phyloP scores from a whole-genome alignment of 2,797 vertebrate species.

The Danio albolineatus region DNA sequence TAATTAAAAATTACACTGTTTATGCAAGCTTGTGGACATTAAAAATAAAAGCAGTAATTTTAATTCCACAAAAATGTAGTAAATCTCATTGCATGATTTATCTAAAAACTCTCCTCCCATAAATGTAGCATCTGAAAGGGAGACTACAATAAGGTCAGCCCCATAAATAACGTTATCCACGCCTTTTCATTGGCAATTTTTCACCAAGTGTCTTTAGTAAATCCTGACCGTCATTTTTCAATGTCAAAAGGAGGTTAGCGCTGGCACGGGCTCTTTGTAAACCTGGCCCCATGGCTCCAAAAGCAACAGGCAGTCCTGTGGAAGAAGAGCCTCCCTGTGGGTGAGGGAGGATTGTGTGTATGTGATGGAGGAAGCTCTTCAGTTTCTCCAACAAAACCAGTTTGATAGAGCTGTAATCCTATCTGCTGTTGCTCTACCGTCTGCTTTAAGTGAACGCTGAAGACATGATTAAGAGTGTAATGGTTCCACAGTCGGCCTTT shows the following conservation, averaged over 20 bases:
- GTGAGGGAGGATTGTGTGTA: constrained; percentile 37
- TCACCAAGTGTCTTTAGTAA: no score
- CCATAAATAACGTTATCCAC: no score
- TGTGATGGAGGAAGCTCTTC: constrained; percentile 31
- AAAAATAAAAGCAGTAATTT: no score
- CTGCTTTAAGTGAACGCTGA: constrained; percentile 47
- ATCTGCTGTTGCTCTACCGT: constrained; percentile 36
- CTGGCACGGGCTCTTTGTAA: not conserved
- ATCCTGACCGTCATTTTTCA: not conserved
- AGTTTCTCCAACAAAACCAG: constrained; percentile 46
- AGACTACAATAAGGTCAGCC: no score
- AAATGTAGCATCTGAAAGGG: no score
- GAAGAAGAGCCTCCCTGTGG: constrained; percentile 31
- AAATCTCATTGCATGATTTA: no score
- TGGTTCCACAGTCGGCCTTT: not conserved
- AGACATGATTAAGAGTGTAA: constrained; percentile 29
- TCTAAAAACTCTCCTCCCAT: no score
- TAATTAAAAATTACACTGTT: no score
- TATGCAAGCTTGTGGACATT: no score
- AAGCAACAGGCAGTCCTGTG: constrained; percentile 29
- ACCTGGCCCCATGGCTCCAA: not conserved
- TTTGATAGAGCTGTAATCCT: constrained; percentile 54
- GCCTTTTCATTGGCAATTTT: no score
- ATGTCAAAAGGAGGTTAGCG: not conserved
- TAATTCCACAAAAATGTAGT: no score